Conservation (phyloP, 2,113 vertebrate genomes). For the Pao palembangensis region DNA sequence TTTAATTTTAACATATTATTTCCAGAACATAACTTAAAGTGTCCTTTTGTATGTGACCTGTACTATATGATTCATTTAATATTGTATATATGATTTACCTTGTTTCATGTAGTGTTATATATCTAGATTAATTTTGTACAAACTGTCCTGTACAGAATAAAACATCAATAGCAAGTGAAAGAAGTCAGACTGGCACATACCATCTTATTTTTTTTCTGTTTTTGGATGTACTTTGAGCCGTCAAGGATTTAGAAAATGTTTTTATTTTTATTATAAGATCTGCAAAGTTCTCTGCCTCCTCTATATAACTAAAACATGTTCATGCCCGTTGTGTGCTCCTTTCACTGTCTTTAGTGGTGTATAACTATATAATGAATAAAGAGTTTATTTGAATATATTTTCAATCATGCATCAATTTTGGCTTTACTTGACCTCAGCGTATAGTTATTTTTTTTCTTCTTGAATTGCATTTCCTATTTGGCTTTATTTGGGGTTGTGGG, state of each 20-base stretch:
- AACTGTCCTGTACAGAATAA: constrained; percentile 97
- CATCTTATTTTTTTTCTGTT: constrained; percentile 46
- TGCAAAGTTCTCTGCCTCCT: constrained; percentile 56
- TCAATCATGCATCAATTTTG: constrained; percentile 68
- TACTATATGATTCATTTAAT: constrained; percentile 92
- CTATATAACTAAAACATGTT: constrained; percentile 60
- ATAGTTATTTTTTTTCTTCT: no score
- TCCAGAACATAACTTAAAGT: constrained; percentile 86
- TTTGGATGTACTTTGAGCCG: constrained; percentile 46
- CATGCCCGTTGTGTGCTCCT: constrained; percentile 68
- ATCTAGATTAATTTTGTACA: constrained; percentile 99
- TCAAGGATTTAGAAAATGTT: constrained; percentile 45
- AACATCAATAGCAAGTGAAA: constrained; percentile 72
- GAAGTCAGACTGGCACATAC: constrained; percentile 67
- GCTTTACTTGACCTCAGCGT: constrained; percentile 52
- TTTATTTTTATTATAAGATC: constrained; percentile 66
- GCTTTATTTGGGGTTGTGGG: not conserved
- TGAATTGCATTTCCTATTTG: no score
- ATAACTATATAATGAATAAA: constrained; percentile 75
- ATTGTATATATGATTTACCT: constrained; percentile 99
- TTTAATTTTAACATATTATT: constrained; percentile 77
- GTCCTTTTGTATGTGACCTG: constrained; percentile 96
- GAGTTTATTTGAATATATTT: constrained; percentile 77
- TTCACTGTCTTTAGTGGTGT: constrained; percentile 73
- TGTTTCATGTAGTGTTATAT: constrained; percentile 96